These are phyloP conservation scores for Eretmocerus hayati DNA, from an alignment of 2,888 invertebrate genomes.

Conservation along the genomic window DNA sequence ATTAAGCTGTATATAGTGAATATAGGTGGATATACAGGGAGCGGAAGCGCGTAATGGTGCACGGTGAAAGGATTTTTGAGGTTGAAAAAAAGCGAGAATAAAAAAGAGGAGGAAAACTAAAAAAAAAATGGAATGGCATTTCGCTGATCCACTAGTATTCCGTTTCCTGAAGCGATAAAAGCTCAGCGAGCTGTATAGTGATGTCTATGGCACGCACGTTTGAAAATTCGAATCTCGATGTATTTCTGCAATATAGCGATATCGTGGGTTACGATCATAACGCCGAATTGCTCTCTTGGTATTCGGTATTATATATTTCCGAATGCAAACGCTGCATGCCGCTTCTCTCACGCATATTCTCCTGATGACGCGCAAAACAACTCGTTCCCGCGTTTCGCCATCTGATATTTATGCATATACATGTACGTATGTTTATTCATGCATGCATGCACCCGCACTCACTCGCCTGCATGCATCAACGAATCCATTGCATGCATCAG, in stretches of 20 bases:
- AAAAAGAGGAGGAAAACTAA: background rate
- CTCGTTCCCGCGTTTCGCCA: conserved; percentile 15
- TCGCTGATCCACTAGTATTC: conserved; percentile 25
- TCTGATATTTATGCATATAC: background rate
- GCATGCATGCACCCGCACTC: too few species aligned
- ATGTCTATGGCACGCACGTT: conserved; percentile 18
- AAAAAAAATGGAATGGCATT: conserved; percentile 1
- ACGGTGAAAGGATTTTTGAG: too few species aligned
- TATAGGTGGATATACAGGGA: too few species aligned
- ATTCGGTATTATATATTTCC: too few species aligned
- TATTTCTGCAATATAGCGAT: conserved; percentile 31
- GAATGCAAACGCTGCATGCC: too few species aligned
- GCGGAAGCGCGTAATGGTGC: too few species aligned
- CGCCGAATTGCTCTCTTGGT: too few species aligned
- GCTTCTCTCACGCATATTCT: too few species aligned
- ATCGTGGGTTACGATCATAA: too few species aligned
- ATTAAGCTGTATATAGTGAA: too few species aligned
- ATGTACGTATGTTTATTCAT: background rate
- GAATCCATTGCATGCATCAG: background rate
- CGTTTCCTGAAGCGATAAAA: conserved; percentile 35
- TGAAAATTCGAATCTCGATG: background rate
- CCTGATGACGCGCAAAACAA: too few species aligned
- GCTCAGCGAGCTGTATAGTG: conserved; percentile 24
- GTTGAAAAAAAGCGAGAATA: background rate
- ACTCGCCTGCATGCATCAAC: too few species aligned